Base-by-base conservation (phyloP, 2,113 vertebrate species). In the Puffinus mauretanicus region DNA sequence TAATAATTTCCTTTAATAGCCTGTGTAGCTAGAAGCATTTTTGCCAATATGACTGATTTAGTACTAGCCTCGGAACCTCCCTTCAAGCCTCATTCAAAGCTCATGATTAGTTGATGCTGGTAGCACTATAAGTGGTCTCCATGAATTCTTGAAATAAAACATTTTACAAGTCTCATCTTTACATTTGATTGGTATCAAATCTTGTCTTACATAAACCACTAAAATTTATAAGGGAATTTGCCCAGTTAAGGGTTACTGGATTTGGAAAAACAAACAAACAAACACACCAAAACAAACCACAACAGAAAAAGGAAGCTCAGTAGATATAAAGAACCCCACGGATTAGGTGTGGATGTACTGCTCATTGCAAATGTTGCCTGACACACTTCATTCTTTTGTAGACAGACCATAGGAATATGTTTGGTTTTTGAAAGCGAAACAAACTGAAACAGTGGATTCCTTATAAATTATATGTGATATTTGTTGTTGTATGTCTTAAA, bases 101-200 rank as follows among this genome's bases (percentile, higher is more conserved):
- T 96, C 51, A 67, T 36, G 29, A 78, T 91, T 93, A 95, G 66
- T 47, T 90, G 54, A 80, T 77, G 57, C 82, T 71, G n/a, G n/a
- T 81, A 97, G 51, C 78, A 86, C 55, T 52, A 57, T 34, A 94
- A 86, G 44, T 36, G 12, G 34, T 93, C 66, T 73, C 55, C 78
- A 13, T 30, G 42, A 57, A 62, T 90, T 87, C 49, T 82, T 84
- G 49, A 60, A 97, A 85, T 86, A 83, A 73, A 94, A 60, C 3
- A 70, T 69, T 82, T 88, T 76, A 47, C 22, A 34, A 40, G 27
- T 94, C 67, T 87, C 46, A 47, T 46, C 73, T 94, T 86, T 88
- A 66, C 32, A 36, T 85, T 67, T 84, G 57, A 69, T 64, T 86
- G 55, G 24, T 89, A 90, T 51, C 11, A 8, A 85, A 25, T 58